These are phyloP conservation scores for Dromaius novaehollandiae DNA, from an alignment of 2,113 vertebrate genomes.

Conservation along the genomic window DNA sequence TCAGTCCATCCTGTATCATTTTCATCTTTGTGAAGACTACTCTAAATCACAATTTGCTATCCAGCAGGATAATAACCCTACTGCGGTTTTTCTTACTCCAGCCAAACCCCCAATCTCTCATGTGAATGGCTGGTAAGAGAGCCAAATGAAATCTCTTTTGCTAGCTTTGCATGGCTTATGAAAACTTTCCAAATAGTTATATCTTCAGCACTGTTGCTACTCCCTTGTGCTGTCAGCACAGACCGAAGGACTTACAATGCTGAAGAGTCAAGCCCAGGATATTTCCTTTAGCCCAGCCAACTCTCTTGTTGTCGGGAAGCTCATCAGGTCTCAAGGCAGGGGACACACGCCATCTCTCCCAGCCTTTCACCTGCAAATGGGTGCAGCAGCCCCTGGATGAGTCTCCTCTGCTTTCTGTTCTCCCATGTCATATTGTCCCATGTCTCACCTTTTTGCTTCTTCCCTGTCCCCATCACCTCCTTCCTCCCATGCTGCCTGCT, in stretches of 20 bases:
- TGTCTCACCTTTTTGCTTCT: neutral
- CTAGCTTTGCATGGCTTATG: neutral
- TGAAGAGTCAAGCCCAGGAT: neutral
- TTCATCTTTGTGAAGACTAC: neutral
- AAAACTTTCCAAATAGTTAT: neutral
- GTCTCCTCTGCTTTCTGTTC: neutral
- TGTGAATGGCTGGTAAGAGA: neutral
- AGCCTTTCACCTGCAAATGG: neutral
- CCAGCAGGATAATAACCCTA: neutral
- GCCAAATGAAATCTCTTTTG: neutral
- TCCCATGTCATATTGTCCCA: neutral
- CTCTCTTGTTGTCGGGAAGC: neutral
- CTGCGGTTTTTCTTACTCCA: neutral
- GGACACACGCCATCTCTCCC: neutral
- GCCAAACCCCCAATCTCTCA: neutral
- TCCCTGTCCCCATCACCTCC: neutral
- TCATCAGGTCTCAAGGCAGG: neutral
- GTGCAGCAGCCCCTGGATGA: neutral
- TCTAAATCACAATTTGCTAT: neutral
- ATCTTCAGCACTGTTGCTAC: neutral
- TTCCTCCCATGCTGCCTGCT: neutral
- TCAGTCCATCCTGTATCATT: neutral
- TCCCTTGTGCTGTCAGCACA: neutral
- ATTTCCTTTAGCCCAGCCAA: neutral
- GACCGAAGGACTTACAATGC: neutral